A percentile compares a stretch with the other conserved stretches of the same genome.
Conservation (phyloP, 2,888 invertebrate species). For the Diplolepis rosae region DNA sequence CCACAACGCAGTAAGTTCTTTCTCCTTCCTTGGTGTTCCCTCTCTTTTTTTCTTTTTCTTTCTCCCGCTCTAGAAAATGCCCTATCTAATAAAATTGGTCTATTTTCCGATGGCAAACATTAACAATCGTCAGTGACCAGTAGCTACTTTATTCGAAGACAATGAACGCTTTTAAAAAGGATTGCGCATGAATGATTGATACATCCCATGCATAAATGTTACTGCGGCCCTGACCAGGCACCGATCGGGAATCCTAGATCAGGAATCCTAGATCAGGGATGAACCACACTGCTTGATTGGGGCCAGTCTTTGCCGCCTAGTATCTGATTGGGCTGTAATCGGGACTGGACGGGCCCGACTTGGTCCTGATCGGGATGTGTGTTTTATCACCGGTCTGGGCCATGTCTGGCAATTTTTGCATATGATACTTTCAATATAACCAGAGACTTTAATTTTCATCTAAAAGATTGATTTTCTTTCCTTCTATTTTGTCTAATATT, state of each 20-base stretch:
- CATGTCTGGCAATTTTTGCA: too few species aligned
- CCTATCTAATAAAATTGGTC: constrained; percentile 25
- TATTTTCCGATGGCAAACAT: constrained; percentile 4
- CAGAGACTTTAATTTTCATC: background rate
- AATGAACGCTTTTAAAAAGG: background rate
- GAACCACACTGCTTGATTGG: too few species aligned
- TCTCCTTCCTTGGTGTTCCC: constrained; percentile 48
- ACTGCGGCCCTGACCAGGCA: too few species aligned
- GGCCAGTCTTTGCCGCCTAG: too few species aligned
- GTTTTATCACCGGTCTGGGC: too few species aligned
- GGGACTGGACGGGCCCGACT: too few species aligned
- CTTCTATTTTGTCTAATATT: background rate
- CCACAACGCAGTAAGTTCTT: constrained; percentile 54
- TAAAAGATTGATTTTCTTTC: background rate
- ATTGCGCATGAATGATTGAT: too few species aligned
- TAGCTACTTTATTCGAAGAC: background rate
- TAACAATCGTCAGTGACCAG: constrained; percentile 12
- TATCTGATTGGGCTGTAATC: too few species aligned
- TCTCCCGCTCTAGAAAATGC: constrained; percentile 34
- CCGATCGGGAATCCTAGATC: too few species aligned
- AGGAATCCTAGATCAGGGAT: too few species aligned
- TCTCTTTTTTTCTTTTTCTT: constrained; percentile 42
- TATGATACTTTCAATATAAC: background rate
- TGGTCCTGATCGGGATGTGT: too few species aligned
- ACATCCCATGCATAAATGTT: too few species aligned